A percentile compares a stretch with the other conserved stretches of the same genome.
Conservation (phyloP, 2,797 vertebrate species). For the Philypnodon macrostomus region DNA sequence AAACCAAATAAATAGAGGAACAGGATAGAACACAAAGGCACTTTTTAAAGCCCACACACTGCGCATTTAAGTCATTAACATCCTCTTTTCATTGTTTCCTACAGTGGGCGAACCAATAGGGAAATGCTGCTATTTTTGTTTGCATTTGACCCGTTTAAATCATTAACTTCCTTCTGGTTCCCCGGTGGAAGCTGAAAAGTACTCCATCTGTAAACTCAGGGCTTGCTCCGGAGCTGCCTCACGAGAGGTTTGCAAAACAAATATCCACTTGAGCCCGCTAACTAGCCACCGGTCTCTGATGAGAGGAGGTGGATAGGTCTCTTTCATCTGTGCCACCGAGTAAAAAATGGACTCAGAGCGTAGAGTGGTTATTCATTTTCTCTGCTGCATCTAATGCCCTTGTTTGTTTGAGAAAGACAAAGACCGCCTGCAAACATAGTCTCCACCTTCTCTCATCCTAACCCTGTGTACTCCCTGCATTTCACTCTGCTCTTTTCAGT, state of each 20-base stretch:
- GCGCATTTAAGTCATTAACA: not conserved
- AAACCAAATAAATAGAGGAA: too few relatives aligned
- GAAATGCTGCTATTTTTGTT: conserved; percentile 35
- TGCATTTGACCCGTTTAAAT: conserved; percentile 40
- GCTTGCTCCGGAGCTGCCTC: conserved; percentile 36
- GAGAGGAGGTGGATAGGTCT: conserved; percentile 57
- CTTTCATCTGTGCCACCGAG: conserved; percentile 53
- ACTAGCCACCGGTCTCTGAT: conserved; percentile 47
- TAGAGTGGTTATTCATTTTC: conserved; percentile 63
- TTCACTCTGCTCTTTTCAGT: too few relatives aligned
- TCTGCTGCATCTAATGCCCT: conserved; percentile 55
- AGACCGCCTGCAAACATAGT: conserved; percentile 49
- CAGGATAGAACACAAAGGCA: not conserved
- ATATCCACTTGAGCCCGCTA: conserved; percentile 46
- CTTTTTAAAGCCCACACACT: conserved; percentile 1
- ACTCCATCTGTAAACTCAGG: conserved; percentile 35
- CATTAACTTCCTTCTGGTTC: conserved; percentile 40
- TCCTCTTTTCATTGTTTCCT: conserved; percentile 12
- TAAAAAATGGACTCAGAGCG: conserved; percentile 54
- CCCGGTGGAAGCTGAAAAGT: conserved; percentile 45
- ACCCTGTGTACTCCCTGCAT: conserved; percentile 27
- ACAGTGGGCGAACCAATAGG: conserved; percentile 19
- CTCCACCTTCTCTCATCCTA: conserved; percentile 31
- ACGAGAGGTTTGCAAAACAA: conserved; percentile 53
- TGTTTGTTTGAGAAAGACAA: conserved; percentile 73